Evolutionary conservation across 1,140 invertebrate species (phyloP), one percentile per base, ranked within the genome.

Genomic region (Cotesia typhae): DNA sequence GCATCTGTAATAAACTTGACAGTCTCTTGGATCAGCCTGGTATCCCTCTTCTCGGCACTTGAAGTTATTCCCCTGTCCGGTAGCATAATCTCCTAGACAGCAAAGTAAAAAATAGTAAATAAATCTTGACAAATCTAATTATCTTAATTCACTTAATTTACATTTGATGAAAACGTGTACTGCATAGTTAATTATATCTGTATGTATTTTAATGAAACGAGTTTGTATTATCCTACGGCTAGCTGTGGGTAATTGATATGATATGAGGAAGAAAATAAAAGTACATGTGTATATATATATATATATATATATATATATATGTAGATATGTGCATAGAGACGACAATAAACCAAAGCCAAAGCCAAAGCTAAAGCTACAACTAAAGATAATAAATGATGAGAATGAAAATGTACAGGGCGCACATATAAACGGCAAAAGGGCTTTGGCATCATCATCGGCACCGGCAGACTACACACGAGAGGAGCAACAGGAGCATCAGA

Each of bases 21-120:
- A 92, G 74, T 91, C 85, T 10, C 77, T 79, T 3, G 88, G 88
- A 78, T 91, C 86, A 9, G 87, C 80, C 75, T 89, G 88, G 67
- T 89, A 91, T 6, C 91, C 91, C 76, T 89, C 88, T 17, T 87
- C 78, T n/a, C 75, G 78, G 75, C 91, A 92, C n/a, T 77, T 51
- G 71, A 87, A 89, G 20, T 64, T 65, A 52, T 36, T 64, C 14
- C 28, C 28, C n/a, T 35, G 37, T 51, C 65, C 28, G 65, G 76
- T 74, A 28, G 65, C 70, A 59, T 78, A 76, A 4, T 77, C 63
- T 51, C 78, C 82, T 84, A 67, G 41, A 81, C 72, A 28, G 51
- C 76, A 69, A 67, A 5, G 52, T 55, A 35, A 20, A 7, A 57
- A 17, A 3, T 14, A 4, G 4, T 6, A 57, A 57, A 57, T 57